These are phyloP conservation scores for Stegastes partitus DNA, from an alignment of 2,113 vertebrate species.

Conservation along the genomic window DNA sequence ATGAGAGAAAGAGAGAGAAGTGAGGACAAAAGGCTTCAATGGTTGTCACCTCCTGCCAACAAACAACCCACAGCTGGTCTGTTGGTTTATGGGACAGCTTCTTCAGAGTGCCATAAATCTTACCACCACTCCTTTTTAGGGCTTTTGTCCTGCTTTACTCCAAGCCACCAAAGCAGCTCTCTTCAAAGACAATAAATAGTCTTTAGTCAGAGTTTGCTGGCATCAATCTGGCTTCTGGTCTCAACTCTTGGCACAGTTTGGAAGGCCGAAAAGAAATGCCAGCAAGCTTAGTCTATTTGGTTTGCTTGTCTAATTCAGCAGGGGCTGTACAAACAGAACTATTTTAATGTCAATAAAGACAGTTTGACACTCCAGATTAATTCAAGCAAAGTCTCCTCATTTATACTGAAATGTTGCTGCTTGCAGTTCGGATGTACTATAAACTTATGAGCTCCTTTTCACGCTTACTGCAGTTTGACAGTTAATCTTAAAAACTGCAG, in stretches of 20 bases:
- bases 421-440: neutral
- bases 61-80: constrained; percentile 79
- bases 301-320: constrained; percentile 43
- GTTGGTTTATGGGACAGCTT: constrained; percentile 77
- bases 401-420: neutral
- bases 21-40: constrained; percentile 73
- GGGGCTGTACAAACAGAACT: constrained; percentile 55
- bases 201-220: constrained; percentile 52
- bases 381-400: constrained; percentile 2
- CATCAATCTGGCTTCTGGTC: constrained; percentile 51
- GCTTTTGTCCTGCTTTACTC: constrained; percentile 74
- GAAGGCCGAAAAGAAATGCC: constrained; percentile 32
- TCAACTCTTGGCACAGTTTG: constrained; percentile 33
- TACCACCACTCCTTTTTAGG: constrained; percentile 57
- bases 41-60: constrained; percentile 64
- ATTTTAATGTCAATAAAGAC: constrained; percentile 46
- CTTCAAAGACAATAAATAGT: constrained; percentile 71
- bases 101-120: constrained; percentile 74
- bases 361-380: constrained; percentile 19
- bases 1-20: constrained; percentile 18
- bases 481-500: too few species aligned
- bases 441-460: neutral
- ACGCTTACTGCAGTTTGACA: too few species aligned
- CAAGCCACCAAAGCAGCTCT: constrained; percentile 67
- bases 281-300: constrained; percentile 35